Base-by-base conservation (phyloP, 2,797 vertebrate genomes). In the Chloroceryle amazona region DNA sequence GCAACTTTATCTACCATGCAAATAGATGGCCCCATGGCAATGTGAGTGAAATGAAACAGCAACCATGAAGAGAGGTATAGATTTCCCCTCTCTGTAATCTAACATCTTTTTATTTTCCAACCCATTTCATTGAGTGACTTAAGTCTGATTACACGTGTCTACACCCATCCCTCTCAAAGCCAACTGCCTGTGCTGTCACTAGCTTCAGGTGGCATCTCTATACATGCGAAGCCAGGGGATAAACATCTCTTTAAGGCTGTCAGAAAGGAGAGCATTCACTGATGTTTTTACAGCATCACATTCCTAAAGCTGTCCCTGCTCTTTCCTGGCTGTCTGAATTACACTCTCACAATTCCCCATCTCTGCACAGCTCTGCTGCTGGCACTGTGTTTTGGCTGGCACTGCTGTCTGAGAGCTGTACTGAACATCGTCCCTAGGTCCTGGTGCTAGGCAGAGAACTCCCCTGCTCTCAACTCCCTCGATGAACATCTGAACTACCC, bases 11-110 rank as follows among this genome's bases (percentile, higher is more conserved):
- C 54, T 75, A 15, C 82, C 49, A 35, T 52, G 74, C 46, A 86
- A 85, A 79, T 6, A 72, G 61, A 52, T 0, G 2, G 61, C 81
- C 49, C 41, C 7, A 1, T 1, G 1, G 71, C 0, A 1, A 66
- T 4, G 6, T 5, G 44, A 84, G 39, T 16, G 33, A 76, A 87
- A 70, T 0, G 5, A 67, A 93, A 82, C 51, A 58, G 80, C 39
- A 29, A 9, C 39, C 55, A n/a, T 4, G 28, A 65, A 35, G 8
- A 62, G 41, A 76, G 10, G 6, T 26, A 89, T 26, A 80, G n/a
- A 60, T 28, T 47, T n/a, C 52, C 26, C 33, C n/a, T 37, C 46
- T 44, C 33, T 46, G 23, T 5, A 26, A 71, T 20, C 44, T 54
- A 31, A 37, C 10, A 31, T 3, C 3, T 11, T 88, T 58, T 68